Base-by-base conservation (phyloP, 2,113 vertebrate genomes). In the Cathartes aura region DNA sequence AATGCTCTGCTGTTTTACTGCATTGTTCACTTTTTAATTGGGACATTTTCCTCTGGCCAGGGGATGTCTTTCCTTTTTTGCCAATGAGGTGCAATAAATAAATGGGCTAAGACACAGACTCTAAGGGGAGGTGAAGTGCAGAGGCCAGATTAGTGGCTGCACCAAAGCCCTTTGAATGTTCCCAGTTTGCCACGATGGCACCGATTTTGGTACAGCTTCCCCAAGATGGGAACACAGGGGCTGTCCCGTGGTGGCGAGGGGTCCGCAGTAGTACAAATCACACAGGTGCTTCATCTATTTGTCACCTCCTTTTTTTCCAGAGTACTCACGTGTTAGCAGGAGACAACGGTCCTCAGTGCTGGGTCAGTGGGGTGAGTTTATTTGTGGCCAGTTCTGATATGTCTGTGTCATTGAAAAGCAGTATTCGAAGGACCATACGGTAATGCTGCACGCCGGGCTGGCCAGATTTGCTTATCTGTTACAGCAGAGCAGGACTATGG, bases 1-100 rank as follows among this genome's bases (percentile, higher is more conserved):
- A 93, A 89, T 32, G 66, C 83, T 79, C 87, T 95, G 91, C 84
- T 84, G 58, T 87, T 94, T 95, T 94, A 91, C 83, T 93, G 76
- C 73, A 60, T 72, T 55, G 8, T 84, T 89, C 3, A 9, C 84
- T 89, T 93, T 97, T 96, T 93, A 96, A 93, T 43, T 95, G 95
- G 92, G 94, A 91, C 59, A 59, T 92, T 89, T 91, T 76, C 92
- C 68, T 83, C 64, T 87, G 83, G 92, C 90, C 92, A 71, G 62
- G 53, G 74, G 16, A 72, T 64, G 52, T 70, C 82, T 95, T 74
- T 60, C 73, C 70, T 60, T 63, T 43, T 89, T 72, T 89, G 45
- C 58, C 78, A 79, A 6, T 45, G 84, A 94, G 70, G 82, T 87
- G 68, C 88, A 90, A 94, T 91, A 93, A 94, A 91, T 87, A 91